Evolutionary conservation across 2,113 vertebrate species (phyloP).

Genomic region (Lagopus leucura): DNA sequence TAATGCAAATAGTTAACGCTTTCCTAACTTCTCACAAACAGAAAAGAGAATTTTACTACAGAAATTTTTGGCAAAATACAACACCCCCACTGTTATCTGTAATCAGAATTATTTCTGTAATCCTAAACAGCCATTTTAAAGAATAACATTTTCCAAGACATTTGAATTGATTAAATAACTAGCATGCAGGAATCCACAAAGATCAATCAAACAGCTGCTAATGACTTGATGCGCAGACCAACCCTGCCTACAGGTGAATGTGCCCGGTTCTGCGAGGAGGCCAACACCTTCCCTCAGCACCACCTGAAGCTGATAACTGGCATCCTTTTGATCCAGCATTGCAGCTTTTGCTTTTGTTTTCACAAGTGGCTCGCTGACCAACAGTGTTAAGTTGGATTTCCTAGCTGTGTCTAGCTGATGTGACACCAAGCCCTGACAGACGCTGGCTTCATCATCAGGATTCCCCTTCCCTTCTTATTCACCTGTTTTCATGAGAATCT

Average conservation of each 20-base stretch:
- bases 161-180: background rate
- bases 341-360: background rate
- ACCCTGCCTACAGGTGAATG: background rate
- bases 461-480: background rate
- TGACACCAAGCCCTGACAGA: background rate
- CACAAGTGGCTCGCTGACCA: background rate
- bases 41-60: background rate
- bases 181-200: background rate
- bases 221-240: background rate
- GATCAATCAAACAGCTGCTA: background rate
- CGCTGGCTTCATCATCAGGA: background rate
- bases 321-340: background rate
- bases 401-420: background rate
- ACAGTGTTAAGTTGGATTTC: background rate
- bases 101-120: background rate
- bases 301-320: background rate
- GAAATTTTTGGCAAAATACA: background rate
- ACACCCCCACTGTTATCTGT: background rate
- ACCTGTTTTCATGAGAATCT: background rate
- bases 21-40: background rate
- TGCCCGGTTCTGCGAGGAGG: background rate
- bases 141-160: background rate
- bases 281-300: background rate
- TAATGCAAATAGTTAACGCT: background rate
- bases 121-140: background rate